phyloP scores from a whole-genome alignment of 2,888 invertebrate genomes.

The Scelioninae gen. 1 region DNA sequence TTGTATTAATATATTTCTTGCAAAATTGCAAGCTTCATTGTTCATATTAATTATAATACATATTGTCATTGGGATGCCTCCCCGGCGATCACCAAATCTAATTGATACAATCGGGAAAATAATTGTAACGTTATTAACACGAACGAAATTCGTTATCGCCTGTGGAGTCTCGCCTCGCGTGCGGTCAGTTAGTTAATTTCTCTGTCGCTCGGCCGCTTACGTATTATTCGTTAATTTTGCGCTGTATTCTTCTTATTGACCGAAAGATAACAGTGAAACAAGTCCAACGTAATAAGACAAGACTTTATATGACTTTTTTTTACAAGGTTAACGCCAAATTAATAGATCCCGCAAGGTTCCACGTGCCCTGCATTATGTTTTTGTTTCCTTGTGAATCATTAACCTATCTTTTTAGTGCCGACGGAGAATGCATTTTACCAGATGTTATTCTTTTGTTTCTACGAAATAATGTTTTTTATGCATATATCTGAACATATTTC shows the following conservation, averaged over 20 bases:
- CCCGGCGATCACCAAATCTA: background rate
- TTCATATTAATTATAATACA: no score
- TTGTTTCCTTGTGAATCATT: no score
- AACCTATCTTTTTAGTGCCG: no score
- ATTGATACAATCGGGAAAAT: slow-evolving; percentile 25
- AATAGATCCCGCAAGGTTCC: slow-evolving; percentile 11
- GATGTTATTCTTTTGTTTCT: no score
- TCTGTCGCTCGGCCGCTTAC: slow-evolving; percentile 21
- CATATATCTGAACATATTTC: no score
- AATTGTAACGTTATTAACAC: slow-evolving; percentile 33
- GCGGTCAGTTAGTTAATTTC: slow-evolving; percentile 39
- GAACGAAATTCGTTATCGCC: slow-evolving; percentile 36
- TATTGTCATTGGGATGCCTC: no score
- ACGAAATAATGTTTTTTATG: no score
- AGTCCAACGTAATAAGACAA: slow-evolving; percentile 6
- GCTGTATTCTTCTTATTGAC: slow-evolving; percentile 50
- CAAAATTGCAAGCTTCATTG: no score
- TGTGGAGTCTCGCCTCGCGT: slow-evolving; percentile 24
- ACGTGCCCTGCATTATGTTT: no score
- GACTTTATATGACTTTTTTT: background rate
- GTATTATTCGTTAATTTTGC: slow-evolving; percentile 27
- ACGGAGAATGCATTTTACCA: background rate
- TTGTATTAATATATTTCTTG: no score
- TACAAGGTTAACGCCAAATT: slow-evolving; percentile 30
- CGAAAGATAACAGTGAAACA: slow-evolving; percentile 24